Evolutionary conservation across 1,140 invertebrate genomes (phyloP), one percentile per base, ranked within the genome.

Genomic region (Bradynema listronoti): DNA sequence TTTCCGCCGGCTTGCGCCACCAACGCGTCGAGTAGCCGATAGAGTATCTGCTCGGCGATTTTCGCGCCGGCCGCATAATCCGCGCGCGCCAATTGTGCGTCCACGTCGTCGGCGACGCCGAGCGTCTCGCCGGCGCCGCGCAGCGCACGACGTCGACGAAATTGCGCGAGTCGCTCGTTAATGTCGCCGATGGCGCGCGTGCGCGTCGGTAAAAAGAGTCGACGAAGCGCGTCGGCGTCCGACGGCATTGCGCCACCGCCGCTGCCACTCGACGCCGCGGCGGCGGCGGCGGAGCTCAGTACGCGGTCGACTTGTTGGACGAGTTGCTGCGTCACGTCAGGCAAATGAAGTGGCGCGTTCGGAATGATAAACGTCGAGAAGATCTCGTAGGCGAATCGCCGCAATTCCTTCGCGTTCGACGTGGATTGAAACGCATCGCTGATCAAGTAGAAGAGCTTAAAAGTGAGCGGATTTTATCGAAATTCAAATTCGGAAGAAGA

Each of bases 321-420:
- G 34, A 43, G 6, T 14, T 27, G 56, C 16, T 68, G 56, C 46
- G 30, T 66, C 14, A 69, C 68, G 33, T 65, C 50, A 30, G 64
- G 34, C 30, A 69, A 27, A 39, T 61, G 51, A 4, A 69, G 56
- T 6, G 67, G 67, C 66, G 90, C 89, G 73, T 86, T 85, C 71
- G 90, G 89, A 70, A 91, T 87, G 57, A 95, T 82, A 82, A 95
- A 96, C 73, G 88, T 91, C 54, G 91, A 94, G 80, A 93, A 89
- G 73, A 96, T 91, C 83, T 96, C 91, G 81, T 94, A 95, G 29
- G 91, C 91, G 91, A 91, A 96, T 79, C 91, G 89, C 55, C 87
- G 85, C 84, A 95, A 85, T 75, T 91, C 89, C 80, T 91, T 91
- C 71, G 85, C 88, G 36, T 19, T 53, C 30, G 87, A 87, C 74